Conservation (phyloP, 2,888 invertebrate species). For the Acrobasis suavella region DNA sequence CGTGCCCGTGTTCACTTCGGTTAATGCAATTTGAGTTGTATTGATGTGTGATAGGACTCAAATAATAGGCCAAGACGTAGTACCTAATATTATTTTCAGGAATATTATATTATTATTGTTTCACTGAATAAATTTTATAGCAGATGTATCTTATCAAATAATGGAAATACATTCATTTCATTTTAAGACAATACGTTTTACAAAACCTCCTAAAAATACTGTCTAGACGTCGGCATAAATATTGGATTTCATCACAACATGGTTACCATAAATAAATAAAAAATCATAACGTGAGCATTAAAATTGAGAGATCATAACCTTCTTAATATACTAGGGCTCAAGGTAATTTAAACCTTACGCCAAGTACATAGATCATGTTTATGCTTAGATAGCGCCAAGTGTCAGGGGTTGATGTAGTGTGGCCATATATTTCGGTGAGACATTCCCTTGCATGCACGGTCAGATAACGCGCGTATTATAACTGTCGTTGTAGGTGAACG, state of each 20-base stretch:
- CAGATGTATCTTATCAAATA: too few species aligned
- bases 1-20: too few species aligned
- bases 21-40: too few species aligned
- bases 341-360: slow-evolving; percentile 12
- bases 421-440: slow-evolving; percentile 33
- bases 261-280: slow-evolving; percentile 8
- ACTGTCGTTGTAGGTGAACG: slow-evolving; percentile 28
- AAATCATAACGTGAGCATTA: slow-evolving; percentile 6
- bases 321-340: background rate
- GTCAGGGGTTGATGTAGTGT: slow-evolving; percentile 35
- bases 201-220: background rate
- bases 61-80: too few species aligned
- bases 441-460: slow-evolving; percentile 31
- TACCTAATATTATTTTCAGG: too few species aligned
- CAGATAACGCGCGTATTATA: slow-evolving; percentile 33
- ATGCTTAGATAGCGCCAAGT: slow-evolving; percentile 18
- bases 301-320: slow-evolving; percentile 9
- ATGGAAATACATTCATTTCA: too few species aligned
- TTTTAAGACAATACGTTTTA: background rate
- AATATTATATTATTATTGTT: too few species aligned
- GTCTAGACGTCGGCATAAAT: background rate
- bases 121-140: too few species aligned
- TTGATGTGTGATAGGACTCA: too few species aligned
- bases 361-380: slow-evolving; percentile 23
- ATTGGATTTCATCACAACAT: background rate